Evolutionary conservation across 2,797 vertebrate species (phyloP), one percentile per base, ranked within the genome.

Genomic region (Loris lydekkerianus): DNA sequence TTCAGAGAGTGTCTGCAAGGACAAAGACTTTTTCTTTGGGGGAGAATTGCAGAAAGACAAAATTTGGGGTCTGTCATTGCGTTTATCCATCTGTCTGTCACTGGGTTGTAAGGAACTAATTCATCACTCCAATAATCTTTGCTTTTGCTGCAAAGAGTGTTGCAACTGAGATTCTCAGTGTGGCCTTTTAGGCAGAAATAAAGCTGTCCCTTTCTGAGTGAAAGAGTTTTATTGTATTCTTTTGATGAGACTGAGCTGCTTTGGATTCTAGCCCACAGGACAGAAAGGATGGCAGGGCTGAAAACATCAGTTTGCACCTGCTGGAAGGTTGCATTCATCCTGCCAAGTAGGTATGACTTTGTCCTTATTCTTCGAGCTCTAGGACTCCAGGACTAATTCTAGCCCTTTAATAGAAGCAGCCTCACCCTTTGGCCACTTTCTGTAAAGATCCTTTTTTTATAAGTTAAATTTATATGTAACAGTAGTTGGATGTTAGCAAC

Each of bases 11-110:
- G 61, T 85, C 93, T 84, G 46, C 21, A 34, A 90, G 53, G 46
- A 90, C 89, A 75, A 89, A 85, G 73, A 5, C 56, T 40, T 89
- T 92, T 91, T 85, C 61, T 60, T 77, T 69, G 72, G 70, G 34
- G 72, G 37, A 95, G 60, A 63, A 83, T 73, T n/a, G 34, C 25
- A 80, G 86, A 78, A 89, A 95, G 93, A 95, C 84, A 72, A 60
- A 86, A 31, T 10, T 56, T 58, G n/a, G 90, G 76, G 14, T 77
- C 61, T 72, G 46, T 76, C 89, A 21, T 65, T 73, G 25, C 0
- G 0, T 67, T 60, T 82, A 83, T 25, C 86, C 77, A 27, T 77
- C 87, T 49, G 46, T 58, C 88, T 96, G 78, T 89, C 46, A 60
- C 1, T 58, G 78, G 78, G 9, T 29, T 61, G 77, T 56, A 86